Conservation (phyloP, 2,888 invertebrate genomes). For the Bembecia ichneumoniformis region DNA sequence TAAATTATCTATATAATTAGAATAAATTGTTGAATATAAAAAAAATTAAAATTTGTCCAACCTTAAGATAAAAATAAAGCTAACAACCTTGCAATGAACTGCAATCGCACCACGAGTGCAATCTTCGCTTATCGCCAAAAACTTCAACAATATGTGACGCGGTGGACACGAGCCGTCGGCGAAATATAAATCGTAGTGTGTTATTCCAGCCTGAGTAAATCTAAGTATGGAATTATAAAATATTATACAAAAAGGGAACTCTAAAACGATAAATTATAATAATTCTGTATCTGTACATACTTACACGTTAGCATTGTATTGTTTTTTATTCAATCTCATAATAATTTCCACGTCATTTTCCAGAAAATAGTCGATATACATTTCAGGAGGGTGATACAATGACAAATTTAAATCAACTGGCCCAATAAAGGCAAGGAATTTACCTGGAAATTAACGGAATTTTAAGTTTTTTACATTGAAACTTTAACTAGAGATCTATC, state of each 20-base stretch:
- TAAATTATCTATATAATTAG: too few species aligned
- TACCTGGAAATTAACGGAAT: conserved; percentile 51
- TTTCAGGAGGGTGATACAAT: conserved; percentile 79
- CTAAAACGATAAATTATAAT: not conserved
- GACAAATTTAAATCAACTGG: conserved; percentile 75
- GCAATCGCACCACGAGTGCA: conserved; percentile 80
- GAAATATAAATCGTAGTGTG: conserved; percentile 90
- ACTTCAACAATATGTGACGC: conserved; percentile 81
- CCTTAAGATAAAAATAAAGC: conserved; percentile 6
- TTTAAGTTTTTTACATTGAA: too few species aligned
- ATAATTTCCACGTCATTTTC: conserved; percentile 85
- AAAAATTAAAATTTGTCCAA: not conserved
- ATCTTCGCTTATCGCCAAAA: conserved; percentile 84
- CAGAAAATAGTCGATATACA: conserved; percentile 88
- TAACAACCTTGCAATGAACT: conserved; percentile 89
- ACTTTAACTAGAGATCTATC: too few species aligned
- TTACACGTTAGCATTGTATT: conserved; percentile 81
- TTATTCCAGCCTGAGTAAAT: conserved; percentile 78
- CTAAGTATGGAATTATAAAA: conserved; percentile 18
- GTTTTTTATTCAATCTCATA: conserved; percentile 86
- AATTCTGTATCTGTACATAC: conserved; percentile 18
- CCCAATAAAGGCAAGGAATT: conserved; percentile 89
- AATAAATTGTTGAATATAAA: too few species aligned
- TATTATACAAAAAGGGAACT: too few species aligned
- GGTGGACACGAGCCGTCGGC: conserved; percentile 90